phyloP scores from a whole-genome alignment of 2,113 vertebrate genomes.

The Shinisaurus crocodilurus region DNA sequence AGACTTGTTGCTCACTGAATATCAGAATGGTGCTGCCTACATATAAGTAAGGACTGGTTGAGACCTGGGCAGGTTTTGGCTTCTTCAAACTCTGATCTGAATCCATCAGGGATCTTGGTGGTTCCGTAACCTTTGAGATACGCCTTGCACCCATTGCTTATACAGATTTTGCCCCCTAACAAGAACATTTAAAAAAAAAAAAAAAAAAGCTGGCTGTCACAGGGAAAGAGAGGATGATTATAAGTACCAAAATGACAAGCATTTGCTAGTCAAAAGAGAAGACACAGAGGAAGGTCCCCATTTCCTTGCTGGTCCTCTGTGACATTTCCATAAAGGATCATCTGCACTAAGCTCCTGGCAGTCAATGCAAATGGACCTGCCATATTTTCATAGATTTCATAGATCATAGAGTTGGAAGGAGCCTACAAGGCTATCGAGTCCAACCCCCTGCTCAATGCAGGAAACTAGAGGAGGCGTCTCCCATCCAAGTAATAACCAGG shows the following conservation, averaged over 20 bases:
- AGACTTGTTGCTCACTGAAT: neutral
- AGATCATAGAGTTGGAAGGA: too few relatives aligned
- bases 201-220: neutral
- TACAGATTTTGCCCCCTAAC: neutral
- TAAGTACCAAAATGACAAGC: slow-evolving; percentile 9
- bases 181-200: neutral
- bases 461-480: too few relatives aligned
- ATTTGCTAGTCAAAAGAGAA: slow-evolving; percentile 72
- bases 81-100: neutral
- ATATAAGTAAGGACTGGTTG: neutral
- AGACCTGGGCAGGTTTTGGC: neutral
- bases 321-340: slow-evolving; percentile 68
- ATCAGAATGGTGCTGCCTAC: neutral
- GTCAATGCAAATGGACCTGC: slow-evolving; percentile 55
- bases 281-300: neutral
- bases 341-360: slow-evolving; percentile 3
- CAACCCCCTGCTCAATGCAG: too few relatives aligned
- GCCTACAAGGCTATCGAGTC: too few relatives aligned
- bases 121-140: neutral
- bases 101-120: neutral
- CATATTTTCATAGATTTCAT: too few relatives aligned
- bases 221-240: slow-evolving; percentile 13
- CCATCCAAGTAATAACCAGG: too few relatives aligned
- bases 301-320: slow-evolving; percentile 43
- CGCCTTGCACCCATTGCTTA: neutral